A percentile compares a stretch with the other conserved stretches of the same genome.
Evolutionary conservation across 2,888 invertebrate species (phyloP).

Genomic region (Pollenia angustigena): DNA sequence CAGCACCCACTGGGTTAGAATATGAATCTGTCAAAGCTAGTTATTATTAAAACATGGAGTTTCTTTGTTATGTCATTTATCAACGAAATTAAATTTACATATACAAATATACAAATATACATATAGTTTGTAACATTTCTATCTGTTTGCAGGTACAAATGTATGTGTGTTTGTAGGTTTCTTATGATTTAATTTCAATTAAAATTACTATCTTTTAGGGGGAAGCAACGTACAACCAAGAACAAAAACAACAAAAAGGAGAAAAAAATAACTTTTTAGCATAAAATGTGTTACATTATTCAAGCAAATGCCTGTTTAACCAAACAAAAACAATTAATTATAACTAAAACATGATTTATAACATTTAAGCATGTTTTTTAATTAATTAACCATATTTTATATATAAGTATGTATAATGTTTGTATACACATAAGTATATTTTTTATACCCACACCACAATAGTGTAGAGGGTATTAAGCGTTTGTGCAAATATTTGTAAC

Average conservation of each 20-base stretch:
- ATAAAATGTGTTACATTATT: constrained; percentile 60
- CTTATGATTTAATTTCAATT: constrained; percentile 51
- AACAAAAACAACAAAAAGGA: neutral
- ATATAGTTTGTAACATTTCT: no score
- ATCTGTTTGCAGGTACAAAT: neutral
- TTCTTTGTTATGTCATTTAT: constrained; percentile 20
- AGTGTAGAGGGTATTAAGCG: no score
- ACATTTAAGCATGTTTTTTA: constrained; percentile 55
- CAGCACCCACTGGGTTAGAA: neutral
- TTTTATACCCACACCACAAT: no score
- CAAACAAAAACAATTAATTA: constrained; percentile 65
- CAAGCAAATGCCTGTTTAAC: constrained; percentile 60
- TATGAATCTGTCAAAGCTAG: neutral
- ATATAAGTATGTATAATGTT: neutral
- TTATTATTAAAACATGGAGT: neutral
- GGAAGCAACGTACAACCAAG: neutral
- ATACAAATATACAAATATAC: neutral
- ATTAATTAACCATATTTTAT: constrained; percentile 61
- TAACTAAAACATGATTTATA: constrained; percentile 65
- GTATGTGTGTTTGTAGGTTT: neutral
- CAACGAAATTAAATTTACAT: constrained; percentile 10
- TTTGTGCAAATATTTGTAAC: no score
- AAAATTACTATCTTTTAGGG: constrained; percentile 33
- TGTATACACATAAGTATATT: no score
- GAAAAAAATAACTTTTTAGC: constrained; percentile 35